A percentile compares a stretch with the other conserved stretches of the same genome.
Conservation (phyloP, 2,113 vertebrate species). For the Hippocampus abdominalis region DNA sequence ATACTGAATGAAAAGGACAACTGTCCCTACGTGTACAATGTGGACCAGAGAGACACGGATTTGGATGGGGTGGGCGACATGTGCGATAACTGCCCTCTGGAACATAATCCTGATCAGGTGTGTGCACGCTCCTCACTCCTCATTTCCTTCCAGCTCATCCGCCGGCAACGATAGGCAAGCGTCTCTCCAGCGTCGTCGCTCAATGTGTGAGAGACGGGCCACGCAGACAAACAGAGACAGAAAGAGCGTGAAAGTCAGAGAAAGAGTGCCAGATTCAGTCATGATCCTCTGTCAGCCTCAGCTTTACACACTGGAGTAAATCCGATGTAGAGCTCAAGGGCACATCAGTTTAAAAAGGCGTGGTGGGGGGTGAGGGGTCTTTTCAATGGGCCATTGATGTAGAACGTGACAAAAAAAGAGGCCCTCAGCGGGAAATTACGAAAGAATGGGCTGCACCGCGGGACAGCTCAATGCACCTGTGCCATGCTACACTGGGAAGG, state of each 20-base stretch:
- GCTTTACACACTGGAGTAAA: constrained; percentile 46
- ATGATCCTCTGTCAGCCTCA: constrained; percentile 21
- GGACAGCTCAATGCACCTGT: constrained; percentile 67
- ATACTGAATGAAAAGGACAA: constrained; percentile 95
- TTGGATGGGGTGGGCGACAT: constrained; percentile 96
- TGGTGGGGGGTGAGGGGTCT: constrained; percentile 44
- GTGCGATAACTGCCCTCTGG: constrained; percentile 97
- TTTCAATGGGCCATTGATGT: constrained; percentile 66
- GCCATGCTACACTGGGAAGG: constrained; percentile 68
- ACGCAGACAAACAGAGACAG: neutral
- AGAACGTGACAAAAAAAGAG: constrained; percentile 49
- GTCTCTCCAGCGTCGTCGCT: constrained; percentile 34
- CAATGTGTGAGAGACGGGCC: constrained; percentile 16
- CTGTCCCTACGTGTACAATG: constrained; percentile 94
- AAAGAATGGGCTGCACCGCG: constrained; percentile 57
- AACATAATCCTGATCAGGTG: constrained; percentile 98
- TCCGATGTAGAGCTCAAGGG: constrained; percentile 56
- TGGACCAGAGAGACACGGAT: constrained; percentile 94
- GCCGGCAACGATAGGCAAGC: constrained; percentile 21
- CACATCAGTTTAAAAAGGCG: constrained; percentile 63
- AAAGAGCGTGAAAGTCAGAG: too few relatives aligned
- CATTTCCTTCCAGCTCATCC: constrained; percentile 49
- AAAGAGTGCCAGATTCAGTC: constrained; percentile 7
- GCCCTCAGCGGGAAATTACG: constrained; percentile 61
- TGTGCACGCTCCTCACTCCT: constrained; percentile 24